Evolutionary conservation across 2,113 vertebrate species (phyloP).

Genomic region (Glareola pratincola): DNA sequence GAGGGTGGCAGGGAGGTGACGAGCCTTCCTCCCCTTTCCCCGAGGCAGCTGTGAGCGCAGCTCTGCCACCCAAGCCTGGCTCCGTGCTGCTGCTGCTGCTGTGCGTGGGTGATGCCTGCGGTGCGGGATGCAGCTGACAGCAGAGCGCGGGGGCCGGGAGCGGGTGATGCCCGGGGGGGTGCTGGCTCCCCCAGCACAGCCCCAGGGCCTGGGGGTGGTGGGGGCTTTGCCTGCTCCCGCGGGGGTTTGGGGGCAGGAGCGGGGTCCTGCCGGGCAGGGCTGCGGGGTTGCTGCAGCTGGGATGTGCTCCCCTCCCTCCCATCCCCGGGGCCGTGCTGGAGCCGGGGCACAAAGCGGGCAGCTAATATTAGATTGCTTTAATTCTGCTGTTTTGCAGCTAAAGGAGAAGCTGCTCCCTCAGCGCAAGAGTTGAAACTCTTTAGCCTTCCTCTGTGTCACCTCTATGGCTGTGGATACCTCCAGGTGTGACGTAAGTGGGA

Average conservation of each 20-base stretch:
- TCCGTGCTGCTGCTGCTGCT: background rate
- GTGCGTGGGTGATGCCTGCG: background rate
- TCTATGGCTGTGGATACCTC: background rate
- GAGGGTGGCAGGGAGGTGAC: constrained; percentile 4
- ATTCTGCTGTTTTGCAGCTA: constrained; percentile 17
- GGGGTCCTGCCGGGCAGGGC: background rate
- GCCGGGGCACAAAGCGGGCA: background rate
- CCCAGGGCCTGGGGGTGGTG: accelerated
- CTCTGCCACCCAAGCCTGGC: background rate
- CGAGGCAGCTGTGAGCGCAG: background rate
- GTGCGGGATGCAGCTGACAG: background rate
- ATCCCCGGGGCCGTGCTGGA: background rate
- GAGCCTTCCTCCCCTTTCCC: constrained; percentile 11
- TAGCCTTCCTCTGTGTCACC: constrained; percentile 27
- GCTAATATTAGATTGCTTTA: background rate
- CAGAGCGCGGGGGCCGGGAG: background rate
- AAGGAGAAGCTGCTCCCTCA: constrained; percentile 5
- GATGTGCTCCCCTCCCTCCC: background rate
- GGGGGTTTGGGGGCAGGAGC: background rate
- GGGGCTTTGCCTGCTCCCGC: background rate
- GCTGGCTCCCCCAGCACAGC: background rate
- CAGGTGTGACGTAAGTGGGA: constrained; percentile 3
- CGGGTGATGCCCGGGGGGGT: accelerated
- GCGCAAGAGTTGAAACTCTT: background rate
- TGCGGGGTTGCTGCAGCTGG: background rate